phyloP scores from a whole-genome alignment of 2,113 vertebrate genomes.

The Apteryx owenii region DNA sequence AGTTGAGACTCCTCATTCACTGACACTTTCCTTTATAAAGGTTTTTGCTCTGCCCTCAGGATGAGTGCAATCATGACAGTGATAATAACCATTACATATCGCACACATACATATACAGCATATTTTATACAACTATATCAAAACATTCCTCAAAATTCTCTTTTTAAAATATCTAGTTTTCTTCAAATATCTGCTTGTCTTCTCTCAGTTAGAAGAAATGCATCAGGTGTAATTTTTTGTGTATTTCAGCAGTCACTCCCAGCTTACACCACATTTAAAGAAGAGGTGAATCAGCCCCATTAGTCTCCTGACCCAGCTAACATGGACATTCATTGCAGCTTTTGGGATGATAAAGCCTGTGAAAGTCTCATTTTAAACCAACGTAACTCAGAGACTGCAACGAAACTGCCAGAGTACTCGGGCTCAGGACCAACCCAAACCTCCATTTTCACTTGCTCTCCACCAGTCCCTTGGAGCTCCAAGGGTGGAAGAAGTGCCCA shows the following conservation, averaged over 20 bases:
- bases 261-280: neutral
- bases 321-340: accelerated
- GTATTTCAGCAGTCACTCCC: neutral
- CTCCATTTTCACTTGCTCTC: neutral
- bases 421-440: neutral
- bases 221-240: neutral
- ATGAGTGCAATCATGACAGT: neutral
- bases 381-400: neutral
- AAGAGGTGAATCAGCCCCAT: neutral
- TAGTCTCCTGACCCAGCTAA: neutral
- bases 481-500: neutral
- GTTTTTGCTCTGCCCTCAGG: neutral
- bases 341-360: neutral
- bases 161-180: neutral
- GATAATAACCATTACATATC: neutral
- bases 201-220: neutral
- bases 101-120: neutral
- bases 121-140: neutral
- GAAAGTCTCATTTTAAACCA: neutral
- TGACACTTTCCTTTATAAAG: neutral
- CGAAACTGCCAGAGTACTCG: neutral
- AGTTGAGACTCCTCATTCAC: neutral
- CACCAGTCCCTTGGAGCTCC: accelerated
- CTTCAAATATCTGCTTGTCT: neutral
- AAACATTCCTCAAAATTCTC: neutral